Conservation (phyloP, 1,140 invertebrate species). For the Polypedilum vanderplanki region DNA sequence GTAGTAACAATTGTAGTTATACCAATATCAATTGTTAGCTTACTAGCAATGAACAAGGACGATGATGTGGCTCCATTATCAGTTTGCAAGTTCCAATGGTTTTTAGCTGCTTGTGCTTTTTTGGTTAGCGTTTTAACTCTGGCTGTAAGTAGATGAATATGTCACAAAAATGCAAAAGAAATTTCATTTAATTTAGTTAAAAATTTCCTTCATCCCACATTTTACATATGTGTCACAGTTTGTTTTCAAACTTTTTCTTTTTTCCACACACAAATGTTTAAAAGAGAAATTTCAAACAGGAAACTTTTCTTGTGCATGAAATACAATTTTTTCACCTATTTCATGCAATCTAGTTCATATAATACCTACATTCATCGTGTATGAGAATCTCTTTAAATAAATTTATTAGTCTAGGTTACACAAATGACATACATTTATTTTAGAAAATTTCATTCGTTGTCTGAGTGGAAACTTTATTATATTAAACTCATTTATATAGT, state of each 20-base stretch:
- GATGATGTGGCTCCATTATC: slow-evolving; percentile 43
- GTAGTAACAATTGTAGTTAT: slow-evolving; percentile 65
- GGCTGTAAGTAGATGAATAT: slow-evolving; percentile 30
- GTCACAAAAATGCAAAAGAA: background rate
- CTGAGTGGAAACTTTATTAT: too few relatives aligned
- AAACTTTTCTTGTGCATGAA: too few relatives aligned
- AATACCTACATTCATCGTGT: background rate
- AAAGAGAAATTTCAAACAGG: background rate
- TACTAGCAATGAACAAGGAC: slow-evolving; percentile 57
- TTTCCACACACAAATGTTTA: background rate
- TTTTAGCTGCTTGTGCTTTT: slow-evolving; percentile 47
- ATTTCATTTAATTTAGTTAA: too few relatives aligned
- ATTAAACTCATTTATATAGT: too few relatives aligned
- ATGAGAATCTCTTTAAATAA: background rate
- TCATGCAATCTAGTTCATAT: background rate
- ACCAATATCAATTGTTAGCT: slow-evolving; percentile 60
- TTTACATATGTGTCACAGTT: too few relatives aligned
- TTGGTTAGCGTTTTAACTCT: slow-evolving; percentile 31
- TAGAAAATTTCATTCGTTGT: too few relatives aligned
- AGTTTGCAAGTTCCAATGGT: slow-evolving; percentile 62
- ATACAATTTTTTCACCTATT: background rate
- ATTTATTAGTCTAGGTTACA: background rate
- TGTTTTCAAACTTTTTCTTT: too few relatives aligned
- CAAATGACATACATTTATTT: background rate
- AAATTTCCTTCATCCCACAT: too few relatives aligned